Evolutionary conservation across 2,113 vertebrate genomes (phyloP), one percentile per base, ranked within the genome.

Genomic region (Pimephales promelas): DNA sequence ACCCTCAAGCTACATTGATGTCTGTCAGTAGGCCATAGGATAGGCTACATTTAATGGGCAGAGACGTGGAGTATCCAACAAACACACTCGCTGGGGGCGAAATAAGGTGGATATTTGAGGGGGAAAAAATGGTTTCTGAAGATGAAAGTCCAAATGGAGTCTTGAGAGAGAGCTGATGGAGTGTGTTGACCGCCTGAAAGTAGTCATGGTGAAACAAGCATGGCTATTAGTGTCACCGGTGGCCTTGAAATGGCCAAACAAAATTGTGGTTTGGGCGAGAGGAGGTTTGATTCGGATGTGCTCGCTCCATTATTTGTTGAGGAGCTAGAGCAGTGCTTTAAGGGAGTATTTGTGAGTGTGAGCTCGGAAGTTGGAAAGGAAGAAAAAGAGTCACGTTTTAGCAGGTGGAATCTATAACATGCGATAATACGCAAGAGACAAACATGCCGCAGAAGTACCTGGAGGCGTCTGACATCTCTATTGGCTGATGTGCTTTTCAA

Each of bases 81-180:
- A 87, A 80, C 82, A 88, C 90, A 93, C 94, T 89, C 89, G 86
- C 83, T 43, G 49, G 18, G 85, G 82, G 83, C 89, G 85, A 91
- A 94, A 92, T 86, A 90, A 90, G 85, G 78, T 81, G 83, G 84
- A 79, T 82, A 89, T 90, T 91, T 92, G 89, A 56, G 79, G 5
- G 5, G 3, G 84, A 88, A 89, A 90, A 93, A 94, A 94, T 92
- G 90, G 88, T 75, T 88, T 89, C 66, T 82, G 90, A 92, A 93
- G 93, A 95, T 94, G 93, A 94, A 93, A 93, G 92, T 90, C 90
- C 36, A 92, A 93, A 95, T 93, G 91, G 91, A 89, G 89, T 83
- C 89, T 87, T 84, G 86, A 87, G 85, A 86, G 73, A 88, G 80
- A 87, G 61, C 84, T 91, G 91, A 91, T 92, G 87, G 86, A 88